Base-by-base conservation (phyloP, 1,140 invertebrate genomes). In the Lutraria rhynchaena region DNA sequence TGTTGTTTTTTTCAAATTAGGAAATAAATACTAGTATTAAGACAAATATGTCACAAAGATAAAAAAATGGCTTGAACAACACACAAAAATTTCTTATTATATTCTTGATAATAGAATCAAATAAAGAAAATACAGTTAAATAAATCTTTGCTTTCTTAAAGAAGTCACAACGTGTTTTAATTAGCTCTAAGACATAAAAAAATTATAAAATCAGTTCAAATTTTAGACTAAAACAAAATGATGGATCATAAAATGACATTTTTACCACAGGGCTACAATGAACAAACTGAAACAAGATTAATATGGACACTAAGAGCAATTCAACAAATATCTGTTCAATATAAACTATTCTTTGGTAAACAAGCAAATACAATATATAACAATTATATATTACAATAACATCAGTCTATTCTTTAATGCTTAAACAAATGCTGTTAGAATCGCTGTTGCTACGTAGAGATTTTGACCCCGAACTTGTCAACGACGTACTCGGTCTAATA, bases 381-480 rank as follows among this genome's bases (percentile, higher is more conserved):
- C 15, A 41, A 41, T 15, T 41, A 41, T 41, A 41, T 15, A 41
- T 15, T 7, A 41, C 5, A 41, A 41, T 7, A 41, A 41, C 37
- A 41, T 41, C 37, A 5, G 37, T 7, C 37, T 41, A 41, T 49
- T 67, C 63, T 49, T 49, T 67, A 29, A 55, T 35, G 37, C 69
- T 71, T n/a, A 71, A 27, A 33, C 44, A 71, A 27, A 35, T 61
- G 29, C 49, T 65, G 22, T 29, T 65, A 19, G n/a, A 35, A 17
- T 46, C 60, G 17, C 58, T 77, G 3, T 29, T 57, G 7, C 41
- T 9, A 22, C 61, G 58, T 63, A 77, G 74, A 77, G 74, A 77
- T 65, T 77, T 77, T 31, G 58, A 65, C 60, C 74, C 61, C 60
- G 41, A 15, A 46, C 71, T 75, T 57, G 58, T 44, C 71, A 60